phyloP scores from a whole-genome alignment of 2,113 vertebrate genomes.

The Xiphorhynchus elegans region DNA sequence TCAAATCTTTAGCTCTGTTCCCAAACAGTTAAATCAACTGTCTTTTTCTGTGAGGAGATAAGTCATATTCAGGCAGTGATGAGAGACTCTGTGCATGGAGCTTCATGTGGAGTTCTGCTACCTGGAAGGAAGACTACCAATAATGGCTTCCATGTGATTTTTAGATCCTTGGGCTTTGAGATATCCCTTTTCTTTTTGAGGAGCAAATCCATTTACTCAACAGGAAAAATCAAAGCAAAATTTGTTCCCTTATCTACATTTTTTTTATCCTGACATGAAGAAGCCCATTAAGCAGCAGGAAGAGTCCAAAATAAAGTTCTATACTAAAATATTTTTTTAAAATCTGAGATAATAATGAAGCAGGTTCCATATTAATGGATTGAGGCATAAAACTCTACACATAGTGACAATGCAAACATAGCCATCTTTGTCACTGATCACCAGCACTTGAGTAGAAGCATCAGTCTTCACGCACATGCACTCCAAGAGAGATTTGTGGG shows the following conservation, averaged over 20 bases:
- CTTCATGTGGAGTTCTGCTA: neutral
- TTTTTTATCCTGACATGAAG: neutral
- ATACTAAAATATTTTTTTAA: neutral
- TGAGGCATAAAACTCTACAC: neutral
- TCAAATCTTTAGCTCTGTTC: neutral
- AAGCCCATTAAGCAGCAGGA: neutral
- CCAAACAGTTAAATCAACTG: neutral
- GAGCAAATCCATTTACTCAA: neutral
- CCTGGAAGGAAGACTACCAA: neutral
- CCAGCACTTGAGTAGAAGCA: neutral
- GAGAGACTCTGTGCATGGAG: neutral
- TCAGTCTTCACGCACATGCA: neutral
- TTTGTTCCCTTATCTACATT: neutral
- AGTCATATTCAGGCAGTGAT: neutral
- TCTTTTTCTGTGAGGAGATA: neutral
- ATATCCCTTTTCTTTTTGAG: neutral
- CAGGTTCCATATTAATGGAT: neutral
- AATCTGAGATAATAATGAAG: neutral
- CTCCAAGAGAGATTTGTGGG: neutral
- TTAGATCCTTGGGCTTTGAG: neutral
- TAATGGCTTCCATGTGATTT: neutral
- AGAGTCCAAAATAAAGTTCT: neutral
- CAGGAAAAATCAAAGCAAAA: neutral
- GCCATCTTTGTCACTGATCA: neutral
- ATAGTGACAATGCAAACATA: neutral